Percentiles rank a stretch among this genome's conserved stretches.
phyloP scores from a whole-genome alignment of 2,888 invertebrate genomes.

The Tuta absoluta region DNA sequence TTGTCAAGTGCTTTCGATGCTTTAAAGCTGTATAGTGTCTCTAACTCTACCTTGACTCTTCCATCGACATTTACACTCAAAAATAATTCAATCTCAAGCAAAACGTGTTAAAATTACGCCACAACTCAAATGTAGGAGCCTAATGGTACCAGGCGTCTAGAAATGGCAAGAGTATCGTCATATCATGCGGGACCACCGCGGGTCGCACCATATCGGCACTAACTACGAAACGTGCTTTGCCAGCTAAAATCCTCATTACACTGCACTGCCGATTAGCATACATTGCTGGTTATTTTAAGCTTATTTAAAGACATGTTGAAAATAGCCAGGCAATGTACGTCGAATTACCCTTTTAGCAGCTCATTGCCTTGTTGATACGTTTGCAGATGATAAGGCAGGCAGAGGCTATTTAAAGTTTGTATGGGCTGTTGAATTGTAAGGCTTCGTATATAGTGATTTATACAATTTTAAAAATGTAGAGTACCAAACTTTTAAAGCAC shows the following conservation, averaged over 20 bases:
- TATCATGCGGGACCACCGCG: slow-evolving; percentile 43
- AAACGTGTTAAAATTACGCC: slow-evolving; percentile 14
- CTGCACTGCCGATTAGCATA: too few species aligned
- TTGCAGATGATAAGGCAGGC: slow-evolving; percentile 9
- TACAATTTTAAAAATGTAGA: too few species aligned
- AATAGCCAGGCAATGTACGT: too few species aligned
- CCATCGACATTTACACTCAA: background rate
- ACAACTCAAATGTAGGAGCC: background rate
- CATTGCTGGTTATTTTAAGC: too few species aligned
- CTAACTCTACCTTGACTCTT: background rate
- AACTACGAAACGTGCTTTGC: slow-evolving; percentile 11
- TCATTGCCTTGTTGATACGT: slow-evolving; percentile 12
- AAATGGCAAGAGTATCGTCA: slow-evolving; percentile 32
- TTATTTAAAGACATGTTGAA: too few species aligned
- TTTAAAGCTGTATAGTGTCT: too few species aligned
- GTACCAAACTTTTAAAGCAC: too few species aligned
- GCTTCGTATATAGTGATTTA: background rate
- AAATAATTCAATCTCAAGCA: background rate
- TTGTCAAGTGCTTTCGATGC: too few species aligned
- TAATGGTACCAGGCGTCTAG: slow-evolving; percentile 24
- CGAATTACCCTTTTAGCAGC: too few species aligned
- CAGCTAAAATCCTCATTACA: slow-evolving; percentile 1
- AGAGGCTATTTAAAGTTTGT: background rate
- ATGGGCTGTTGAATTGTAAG: background rate
- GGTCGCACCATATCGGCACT: slow-evolving; percentile 31